A percentile compares a stretch with the other conserved stretches of the same genome.
Evolutionary conservation across 2,888 invertebrate genomes (phyloP).

Genomic region (Silvanus unidentatus): DNA sequence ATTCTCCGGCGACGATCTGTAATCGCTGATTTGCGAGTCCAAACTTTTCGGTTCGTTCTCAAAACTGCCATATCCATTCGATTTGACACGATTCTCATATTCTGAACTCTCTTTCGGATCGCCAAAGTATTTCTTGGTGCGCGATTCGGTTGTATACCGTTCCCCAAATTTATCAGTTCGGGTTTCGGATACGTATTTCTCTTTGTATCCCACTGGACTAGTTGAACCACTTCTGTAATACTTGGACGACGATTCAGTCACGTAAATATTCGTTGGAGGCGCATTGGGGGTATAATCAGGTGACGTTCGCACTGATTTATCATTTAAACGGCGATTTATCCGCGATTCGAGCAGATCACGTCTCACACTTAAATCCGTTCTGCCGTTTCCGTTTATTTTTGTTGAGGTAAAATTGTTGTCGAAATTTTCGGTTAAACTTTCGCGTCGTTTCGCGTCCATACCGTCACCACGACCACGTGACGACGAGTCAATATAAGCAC

Average conservation of each 20-base stretch:
- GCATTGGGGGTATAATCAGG: constrained; percentile 38
- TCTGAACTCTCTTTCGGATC: constrained; percentile 27
- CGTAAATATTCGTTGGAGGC: constrained; percentile 44
- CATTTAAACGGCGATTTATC: constrained; percentile 54
- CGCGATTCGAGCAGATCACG: constrained; percentile 71
- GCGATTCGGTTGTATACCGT: constrained; percentile 44
- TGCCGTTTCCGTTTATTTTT: constrained; percentile 31
- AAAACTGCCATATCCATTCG: constrained; percentile 28
- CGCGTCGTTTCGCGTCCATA: constrained; percentile 57
- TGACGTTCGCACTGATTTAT: constrained; percentile 41
- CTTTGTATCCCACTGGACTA: constrained; percentile 51
- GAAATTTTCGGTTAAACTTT: constrained; percentile 43
- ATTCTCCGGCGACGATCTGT: constrained; percentile 56
- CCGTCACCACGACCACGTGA: constrained; percentile 61
- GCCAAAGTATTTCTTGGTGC: constrained; percentile 44
- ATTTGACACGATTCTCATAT: constrained; percentile 15
- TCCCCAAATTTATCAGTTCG: constrained; percentile 49
- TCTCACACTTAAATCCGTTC: constrained; percentile 62
- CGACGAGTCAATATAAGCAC: constrained; percentile 46
- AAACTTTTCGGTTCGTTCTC: constrained; percentile 64
- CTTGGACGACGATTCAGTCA: constrained; percentile 51
- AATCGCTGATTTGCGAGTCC: constrained; percentile 58
- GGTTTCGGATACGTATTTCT: constrained; percentile 51
- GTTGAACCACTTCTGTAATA: constrained; percentile 53
- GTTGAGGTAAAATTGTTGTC: constrained; percentile 28